These are phyloP conservation scores for Rallus limicola DNA, from an alignment of 2,113 vertebrate species.

Conservation along the genomic window DNA sequence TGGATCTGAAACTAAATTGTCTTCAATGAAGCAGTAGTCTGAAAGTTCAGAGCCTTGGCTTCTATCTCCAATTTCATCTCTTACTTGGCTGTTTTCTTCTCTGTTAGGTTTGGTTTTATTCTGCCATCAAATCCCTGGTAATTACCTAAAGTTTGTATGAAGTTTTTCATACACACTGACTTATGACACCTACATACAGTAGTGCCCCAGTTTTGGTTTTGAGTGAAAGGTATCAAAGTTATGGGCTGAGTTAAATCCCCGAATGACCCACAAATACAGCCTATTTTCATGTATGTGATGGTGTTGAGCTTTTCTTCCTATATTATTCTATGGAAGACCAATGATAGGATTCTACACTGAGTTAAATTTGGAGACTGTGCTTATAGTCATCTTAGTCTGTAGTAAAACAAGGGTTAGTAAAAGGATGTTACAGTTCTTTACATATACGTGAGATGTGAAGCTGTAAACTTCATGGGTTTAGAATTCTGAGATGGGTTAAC, in stretches of 20 bases:
- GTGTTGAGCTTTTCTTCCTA: background rate
- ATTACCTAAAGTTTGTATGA: rapidly evolving
- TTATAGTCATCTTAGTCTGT: background rate
- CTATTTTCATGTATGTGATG: background rate
- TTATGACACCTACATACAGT: background rate
- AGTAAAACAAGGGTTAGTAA: background rate
- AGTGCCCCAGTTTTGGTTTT: background rate
- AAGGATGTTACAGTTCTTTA: background rate
- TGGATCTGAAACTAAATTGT: background rate
- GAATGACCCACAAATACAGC: background rate
- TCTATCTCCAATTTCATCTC: background rate
- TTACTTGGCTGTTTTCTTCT: background rate
- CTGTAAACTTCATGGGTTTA: background rate
- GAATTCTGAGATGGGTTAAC: background rate
- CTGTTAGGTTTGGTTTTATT: background rate
- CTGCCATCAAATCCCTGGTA: background rate
- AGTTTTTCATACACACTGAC: background rate
- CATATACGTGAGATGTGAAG: background rate
- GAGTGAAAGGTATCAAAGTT: background rate
- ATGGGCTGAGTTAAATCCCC: background rate
- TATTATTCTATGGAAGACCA: background rate
- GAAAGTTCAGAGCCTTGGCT: background rate
- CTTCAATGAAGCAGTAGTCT: background rate
- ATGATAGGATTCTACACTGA: background rate
- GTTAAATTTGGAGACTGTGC: background rate